Base-by-base conservation (phyloP, 1,140 invertebrate species). In the Anastatus disparis region DNA sequence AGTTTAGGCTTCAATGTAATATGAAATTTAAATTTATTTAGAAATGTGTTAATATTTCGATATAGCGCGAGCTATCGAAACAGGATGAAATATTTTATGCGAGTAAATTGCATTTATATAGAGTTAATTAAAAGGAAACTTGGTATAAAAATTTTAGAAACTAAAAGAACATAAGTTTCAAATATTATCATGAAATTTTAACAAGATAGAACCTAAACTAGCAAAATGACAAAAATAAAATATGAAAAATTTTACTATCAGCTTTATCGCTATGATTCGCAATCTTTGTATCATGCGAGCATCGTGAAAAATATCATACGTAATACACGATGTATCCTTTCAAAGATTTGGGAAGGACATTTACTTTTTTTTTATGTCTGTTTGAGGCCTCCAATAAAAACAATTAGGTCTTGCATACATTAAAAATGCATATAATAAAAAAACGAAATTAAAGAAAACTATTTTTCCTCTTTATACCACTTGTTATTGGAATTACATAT, bases 271-370 rank as follows among this genome's bases (percentile, higher is more conserved):
- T n/a, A 27, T 69, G 35, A 62, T 44, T n/a, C 38, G 31, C 44
- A 35, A n/a, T n/a, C n/a, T n/a, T 31, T 27, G 66, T 29, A 61
- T 53, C 31, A 53, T 61, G 35, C 24, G 35, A 59, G 46, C 58
- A 73, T 73, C 66, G 71, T 73, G 59, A 68, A 72, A n/a, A 40
- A 53, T 73, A 69, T 52, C 26, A 17, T 38, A 73, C 38, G 42
- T 24, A 64, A 59, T 61, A 70, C 71, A 70, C 59, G 66, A 52
- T 73, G 61, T 52, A 73, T 70, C 71, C 65, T 59, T 65, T 26
- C 38, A 46, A 35, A 63, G 44, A n/a, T n/a, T 44, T 44, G 15
- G 52, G 38, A 46, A 70, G 61, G 50, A 70, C 52, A 35, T 15
- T 27, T 29, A 13, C 10, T 3, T n/a, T n/a, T n/a, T n/a, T n/a